Conservation (phyloP, 2,888 invertebrate genomes). For the Myopa tessellatipennis region DNA sequence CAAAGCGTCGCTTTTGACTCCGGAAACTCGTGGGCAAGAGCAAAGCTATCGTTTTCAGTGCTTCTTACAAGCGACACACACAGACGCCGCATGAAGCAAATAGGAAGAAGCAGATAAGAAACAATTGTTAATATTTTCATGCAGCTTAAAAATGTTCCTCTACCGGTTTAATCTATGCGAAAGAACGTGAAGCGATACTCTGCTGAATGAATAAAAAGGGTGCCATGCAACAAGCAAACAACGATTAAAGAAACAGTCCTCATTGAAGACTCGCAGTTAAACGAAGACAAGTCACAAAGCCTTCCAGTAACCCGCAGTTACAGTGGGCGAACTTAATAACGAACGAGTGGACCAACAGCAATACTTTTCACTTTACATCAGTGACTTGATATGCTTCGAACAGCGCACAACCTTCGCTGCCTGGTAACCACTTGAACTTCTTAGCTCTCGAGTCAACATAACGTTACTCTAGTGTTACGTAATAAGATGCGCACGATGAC, state of each 20-base stretch:
- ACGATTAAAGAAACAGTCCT: background rate
- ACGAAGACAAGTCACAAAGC: background rate
- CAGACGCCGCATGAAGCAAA: background rate
- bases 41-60: conserved; percentile 34
- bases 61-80: background rate
- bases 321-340: background rate
- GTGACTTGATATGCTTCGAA: background rate
- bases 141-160: conserved; percentile 40
- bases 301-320: background rate
- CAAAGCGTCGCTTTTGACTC: conserved; percentile 18
- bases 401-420: background rate
- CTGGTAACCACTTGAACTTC: background rate
- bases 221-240: background rate
- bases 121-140: conserved; percentile 38
- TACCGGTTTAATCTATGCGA: conserved; percentile 28
- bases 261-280: background rate
- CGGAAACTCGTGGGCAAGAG: conserved; percentile 4
- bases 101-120: background rate
- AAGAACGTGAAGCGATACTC: conserved; percentile 17
- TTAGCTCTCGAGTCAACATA: background rate
- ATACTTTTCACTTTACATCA: background rate
- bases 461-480: background rate
- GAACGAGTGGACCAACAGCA: no score
- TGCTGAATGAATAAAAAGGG: background rate
- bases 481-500: background rate